Evolutionary conservation across 2,888 invertebrate species (phyloP).

Genomic region (Acanthopleura granulata): DNA sequence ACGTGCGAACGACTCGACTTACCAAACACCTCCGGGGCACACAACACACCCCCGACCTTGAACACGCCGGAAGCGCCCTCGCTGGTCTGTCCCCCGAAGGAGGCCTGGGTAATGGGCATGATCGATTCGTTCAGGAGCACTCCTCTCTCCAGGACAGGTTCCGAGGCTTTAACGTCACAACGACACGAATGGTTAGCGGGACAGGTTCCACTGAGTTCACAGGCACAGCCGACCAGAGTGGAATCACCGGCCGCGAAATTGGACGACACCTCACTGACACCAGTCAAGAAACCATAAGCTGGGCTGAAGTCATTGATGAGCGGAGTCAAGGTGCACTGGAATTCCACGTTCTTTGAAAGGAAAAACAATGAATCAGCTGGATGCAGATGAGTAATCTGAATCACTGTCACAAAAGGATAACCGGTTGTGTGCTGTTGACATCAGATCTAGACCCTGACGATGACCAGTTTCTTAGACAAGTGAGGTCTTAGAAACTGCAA

Average conservation of each 20-base stretch:
- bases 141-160: constrained; percentile 39
- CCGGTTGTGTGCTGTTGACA: too few relatives aligned
- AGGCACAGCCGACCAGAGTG: constrained; percentile 41
- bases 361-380: too few relatives aligned
- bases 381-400: too few relatives aligned
- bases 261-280: constrained; percentile 27
- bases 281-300: constrained; percentile 30
- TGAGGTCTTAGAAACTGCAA: too few relatives aligned
- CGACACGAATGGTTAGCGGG: constrained; percentile 40
- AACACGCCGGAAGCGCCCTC: constrained; percentile 31
- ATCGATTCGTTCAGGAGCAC: constrained; percentile 35
- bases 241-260: constrained; percentile 44
- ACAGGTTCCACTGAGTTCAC: constrained; percentile 45
- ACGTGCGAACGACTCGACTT: constrained; percentile 21
- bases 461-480: too few relatives aligned
- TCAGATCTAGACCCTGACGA: too few relatives aligned
- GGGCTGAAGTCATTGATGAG: constrained; percentile 33
- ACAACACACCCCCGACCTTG: constrained; percentile 29
- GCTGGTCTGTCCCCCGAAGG: constrained; percentile 31
- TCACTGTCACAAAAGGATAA: too few relatives aligned
- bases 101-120: constrained; percentile 38
- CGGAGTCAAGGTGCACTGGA: constrained; percentile 44
- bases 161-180: constrained; percentile 44
- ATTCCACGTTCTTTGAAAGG: constrained; percentile 41
- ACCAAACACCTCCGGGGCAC: constrained; percentile 48